Percentiles rank a stretch among this genome's conserved stretches.
phyloP scores from a whole-genome alignment of 2,113 vertebrate genomes.

The Malurus alboscapulatus region DNA sequence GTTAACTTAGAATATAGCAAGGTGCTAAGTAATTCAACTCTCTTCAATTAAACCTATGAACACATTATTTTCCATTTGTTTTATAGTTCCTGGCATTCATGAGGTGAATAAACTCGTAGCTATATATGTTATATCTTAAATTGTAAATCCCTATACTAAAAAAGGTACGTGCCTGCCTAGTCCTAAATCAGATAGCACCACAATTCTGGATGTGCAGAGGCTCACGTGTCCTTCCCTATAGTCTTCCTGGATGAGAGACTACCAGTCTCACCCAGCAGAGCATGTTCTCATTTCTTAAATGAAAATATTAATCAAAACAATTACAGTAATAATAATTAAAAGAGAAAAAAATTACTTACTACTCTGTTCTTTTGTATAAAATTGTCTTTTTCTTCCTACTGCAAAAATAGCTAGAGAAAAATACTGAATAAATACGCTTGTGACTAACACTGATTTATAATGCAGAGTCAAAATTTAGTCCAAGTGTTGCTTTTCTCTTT shows the following conservation, averaged over 20 bases:
- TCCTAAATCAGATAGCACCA: not conserved
- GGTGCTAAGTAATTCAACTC: not conserved
- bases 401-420: not conserved
- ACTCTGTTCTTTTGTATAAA: not conserved
- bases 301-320: not conserved
- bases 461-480: not conserved
- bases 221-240: fast-evolving
- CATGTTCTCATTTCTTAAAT: not conserved
- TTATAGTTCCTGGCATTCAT: not conserved
- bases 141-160: not conserved
- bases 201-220: not conserved
- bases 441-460: not conserved
- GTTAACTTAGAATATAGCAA: not conserved
- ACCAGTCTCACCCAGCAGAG: not conserved
- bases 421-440: not conserved
- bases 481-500: not conserved
- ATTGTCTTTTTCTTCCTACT: not conserved
- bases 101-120: not conserved
- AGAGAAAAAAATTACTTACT: not conserved
- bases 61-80: not conserved
- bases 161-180: not conserved
- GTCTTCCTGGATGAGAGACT: not conserved
- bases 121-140: not conserved
- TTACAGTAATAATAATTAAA: not conserved
- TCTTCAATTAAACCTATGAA: not conserved